phyloP scores from a whole-genome alignment of 2,888 invertebrate genomes.

The Colostygia pectinataria region DNA sequence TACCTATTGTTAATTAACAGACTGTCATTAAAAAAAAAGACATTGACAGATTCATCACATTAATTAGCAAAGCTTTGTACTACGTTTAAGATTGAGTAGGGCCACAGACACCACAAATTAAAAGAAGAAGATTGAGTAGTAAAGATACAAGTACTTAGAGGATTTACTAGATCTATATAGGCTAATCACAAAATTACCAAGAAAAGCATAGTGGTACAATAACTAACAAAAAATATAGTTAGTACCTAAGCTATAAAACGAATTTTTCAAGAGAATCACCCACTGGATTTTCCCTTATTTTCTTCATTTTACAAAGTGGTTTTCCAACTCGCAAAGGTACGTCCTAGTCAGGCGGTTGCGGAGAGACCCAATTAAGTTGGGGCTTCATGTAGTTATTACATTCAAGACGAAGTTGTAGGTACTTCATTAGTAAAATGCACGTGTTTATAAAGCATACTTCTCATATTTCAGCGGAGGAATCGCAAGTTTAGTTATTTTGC shows the following conservation, averaged over 20 bases:
- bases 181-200: background rate
- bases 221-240: background rate
- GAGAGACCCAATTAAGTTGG: slow-evolving; percentile 12
- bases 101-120: no score
- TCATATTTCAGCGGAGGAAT: slow-evolving; percentile 1
- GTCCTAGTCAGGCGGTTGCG: background rate
- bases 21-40: no score
- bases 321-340: slow-evolving; percentile 2
- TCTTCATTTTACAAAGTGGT: slow-evolving; percentile 12
- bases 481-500: background rate
- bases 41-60: no score
- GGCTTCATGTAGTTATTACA: slow-evolving; percentile 15
- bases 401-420: background rate
- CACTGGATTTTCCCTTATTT: background rate
- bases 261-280: background rate
- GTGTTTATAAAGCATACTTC: slow-evolving; percentile 1
- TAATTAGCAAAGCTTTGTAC: no score
- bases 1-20: no score
- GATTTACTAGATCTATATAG: no score
- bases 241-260: background rate
- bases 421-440: slow-evolving; percentile 12
- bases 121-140: no score
- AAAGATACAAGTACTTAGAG: no score
- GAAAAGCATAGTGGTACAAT: no score
- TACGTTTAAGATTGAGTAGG: no score